Evolutionary conservation across 2,888 invertebrate genomes (phyloP), one percentile per base, ranked within the genome.

Genomic region (Drosophila neotestacea): DNA sequence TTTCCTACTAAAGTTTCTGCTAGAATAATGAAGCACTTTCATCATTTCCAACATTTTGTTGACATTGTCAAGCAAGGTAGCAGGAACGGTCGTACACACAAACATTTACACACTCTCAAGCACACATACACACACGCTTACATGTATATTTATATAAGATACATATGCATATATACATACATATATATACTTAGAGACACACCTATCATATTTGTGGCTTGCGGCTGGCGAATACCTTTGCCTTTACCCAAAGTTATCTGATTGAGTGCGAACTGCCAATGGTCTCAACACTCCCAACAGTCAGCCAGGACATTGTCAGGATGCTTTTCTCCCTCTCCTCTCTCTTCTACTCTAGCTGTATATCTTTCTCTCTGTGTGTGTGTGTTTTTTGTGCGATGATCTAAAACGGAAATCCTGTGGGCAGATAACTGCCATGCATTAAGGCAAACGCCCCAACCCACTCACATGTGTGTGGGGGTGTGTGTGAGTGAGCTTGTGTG

Each of bases 201-300:
- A 78, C 64, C 56, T 79, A 67, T 81, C 63, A 77, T 73, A 80
- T 81, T 81, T 84, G 74, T 62, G 77, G 73, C 66, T 68, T 85
- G 74, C 61, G 77, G 88, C 69, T 79, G 48, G 62, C 54, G 74
- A 79, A 90, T 90, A 88, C 81, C 90, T 90, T 83, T 69, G 69
- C 22, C 47, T 22, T 51, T 73, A 58, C 72, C 73, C 78, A 79
- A 81, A 84, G 82, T 89, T 92, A 92, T 92, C 92, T 91, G 92
- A 92, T 92, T 91, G 92, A 92, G 92, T 92, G 92, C 90, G 91
- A 92, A 92, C 91, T 91, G 85, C 82, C 83, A 79, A 79, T 74
- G 77, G 77, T 67, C 77, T 79, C 79, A 73, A 74, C 79, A 81
- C 81, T 63, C 75, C 58, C 47, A 67, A 60, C 61, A 50, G 46